A percentile compares a stretch with the other conserved stretches of the same genome.
Evolutionary conservation across 2,888 invertebrate species (phyloP).

Genomic region (Apodemia zela): DNA sequence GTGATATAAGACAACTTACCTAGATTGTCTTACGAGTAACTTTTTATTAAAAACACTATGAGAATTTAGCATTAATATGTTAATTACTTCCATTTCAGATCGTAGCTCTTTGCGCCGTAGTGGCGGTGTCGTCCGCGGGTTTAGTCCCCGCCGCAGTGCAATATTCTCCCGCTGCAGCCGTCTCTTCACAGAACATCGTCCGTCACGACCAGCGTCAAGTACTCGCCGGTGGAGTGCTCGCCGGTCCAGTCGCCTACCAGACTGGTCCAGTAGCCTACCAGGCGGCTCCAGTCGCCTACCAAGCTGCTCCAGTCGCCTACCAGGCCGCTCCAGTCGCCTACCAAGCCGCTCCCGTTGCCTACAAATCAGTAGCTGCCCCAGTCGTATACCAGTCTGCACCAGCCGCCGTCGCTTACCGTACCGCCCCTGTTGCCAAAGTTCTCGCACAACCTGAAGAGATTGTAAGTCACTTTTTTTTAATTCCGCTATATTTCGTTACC

Average conservation of each 20-base stretch:
- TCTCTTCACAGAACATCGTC: slow-evolving; percentile 53
- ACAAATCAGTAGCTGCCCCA: slow-evolving; percentile 32
- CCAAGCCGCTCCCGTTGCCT: slow-evolving; percentile 31
- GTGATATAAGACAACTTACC: too few species aligned
- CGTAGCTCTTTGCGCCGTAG: slow-evolving; percentile 40
- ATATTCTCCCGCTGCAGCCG: slow-evolving; percentile 38
- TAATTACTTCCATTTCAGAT: slow-evolving; percentile 36
- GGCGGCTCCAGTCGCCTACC: too few species aligned
- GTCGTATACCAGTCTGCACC: too few species aligned
- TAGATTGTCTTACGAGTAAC: too few species aligned
- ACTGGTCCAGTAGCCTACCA: slow-evolving; percentile 34
- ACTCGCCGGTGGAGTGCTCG: background rate
- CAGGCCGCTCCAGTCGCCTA: slow-evolving; percentile 26
- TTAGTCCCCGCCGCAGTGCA: slow-evolving; percentile 36
- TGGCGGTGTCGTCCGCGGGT: slow-evolving; percentile 43
- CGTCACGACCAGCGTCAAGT: slow-evolving; percentile 45
- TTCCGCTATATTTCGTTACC: too few species aligned
- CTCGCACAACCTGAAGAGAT: slow-evolving; percentile 40
- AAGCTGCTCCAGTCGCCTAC: too few species aligned
- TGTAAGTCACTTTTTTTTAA: slow-evolving; percentile 24
- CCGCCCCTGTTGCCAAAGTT: slow-evolving; percentile 33
- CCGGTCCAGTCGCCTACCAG: slow-evolving; percentile 39
- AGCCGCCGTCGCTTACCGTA: slow-evolving; percentile 30
- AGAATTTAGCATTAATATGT: too few species aligned
- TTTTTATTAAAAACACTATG: too few species aligned